Evolutionary conservation across 2,888 invertebrate species (phyloP), one percentile per base, ranked within the genome.

Genomic region (Nudaria mundana): DNA sequence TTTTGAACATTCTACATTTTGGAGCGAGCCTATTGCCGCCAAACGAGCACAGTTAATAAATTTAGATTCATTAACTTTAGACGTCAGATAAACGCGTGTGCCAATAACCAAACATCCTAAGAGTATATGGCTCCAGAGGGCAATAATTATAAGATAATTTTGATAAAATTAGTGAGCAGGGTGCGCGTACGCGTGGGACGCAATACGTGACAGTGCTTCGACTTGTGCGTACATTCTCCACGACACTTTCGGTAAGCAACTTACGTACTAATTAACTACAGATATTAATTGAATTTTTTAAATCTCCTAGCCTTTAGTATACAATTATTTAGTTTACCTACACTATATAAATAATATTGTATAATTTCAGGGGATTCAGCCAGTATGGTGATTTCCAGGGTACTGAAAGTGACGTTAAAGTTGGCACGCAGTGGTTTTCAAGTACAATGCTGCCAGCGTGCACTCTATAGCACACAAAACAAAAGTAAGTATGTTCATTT

Each of bases 391-490:
- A 41, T 76, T 14, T 50, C 56, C 26, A 60, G 61, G 26, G 47
- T 79, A 7, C 52, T 78, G 10, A 62, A 76, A 13, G 60, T 57
- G 3, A 62, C 66, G 22, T 40, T 58, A 29, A 65, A 68, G 24
- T 31, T 65, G 3, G 45, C 61, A 20, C 52, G 63, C 12, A 42
- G 47, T 5, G 30, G 52, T 5, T 20, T 57, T 5, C 37, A 37
- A 12, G 32, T 60, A 2, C 63, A 57, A 7, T 71, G 72, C 56
- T 71, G 74, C 40, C 50, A 64, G 14, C 56, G 69, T 30, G 65
- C 63, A 0, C 33, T 68, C 13, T 79, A 75, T 55, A 71, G 74
- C 54, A 73, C 79, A 10, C 68, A 79, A 5, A 55, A 47, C 18
- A 75, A 69, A 71, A 40, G 56, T 57, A 43, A 18, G 5, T 16